These are phyloP conservation scores for Drosophila aldrichi DNA, from an alignment of 2,888 invertebrate species.

Conservation along the genomic window DNA sequence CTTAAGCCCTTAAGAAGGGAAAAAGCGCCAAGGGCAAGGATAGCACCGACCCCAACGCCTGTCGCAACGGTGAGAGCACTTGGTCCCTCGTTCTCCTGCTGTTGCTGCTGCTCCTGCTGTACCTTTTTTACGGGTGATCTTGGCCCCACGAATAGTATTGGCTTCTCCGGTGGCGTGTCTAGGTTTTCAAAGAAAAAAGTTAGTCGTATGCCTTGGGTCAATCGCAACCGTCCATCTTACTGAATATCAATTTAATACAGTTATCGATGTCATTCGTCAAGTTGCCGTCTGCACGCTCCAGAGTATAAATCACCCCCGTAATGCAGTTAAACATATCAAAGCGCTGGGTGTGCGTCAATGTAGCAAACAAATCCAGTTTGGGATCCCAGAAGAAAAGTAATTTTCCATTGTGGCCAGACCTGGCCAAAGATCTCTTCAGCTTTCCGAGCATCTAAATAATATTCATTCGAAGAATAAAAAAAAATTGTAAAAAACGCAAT, in stretches of 20 bases:
- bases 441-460: slow-evolving; percentile 61
- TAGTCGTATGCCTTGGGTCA: neutral
- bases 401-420: slow-evolving; percentile 24
- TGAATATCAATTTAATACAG: slow-evolving; percentile 32
- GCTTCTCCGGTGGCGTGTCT: slow-evolving; percentile 23
- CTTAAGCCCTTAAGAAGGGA: rapidly evolving
- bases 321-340: slow-evolving; percentile 59
- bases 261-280: slow-evolving; percentile 31
- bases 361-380: slow-evolving; percentile 63
- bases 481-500: neutral
- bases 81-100: too few species aligned
- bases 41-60: neutral
- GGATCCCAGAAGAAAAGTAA: slow-evolving; percentile 74
- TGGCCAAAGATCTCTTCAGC: slow-evolving; percentile 42
- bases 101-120: neutral
- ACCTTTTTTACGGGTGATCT: neutral
- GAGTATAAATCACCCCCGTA: slow-evolving; percentile 1
- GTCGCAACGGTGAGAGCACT: neutral
- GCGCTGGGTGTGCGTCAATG: slow-evolving; percentile 36
- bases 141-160: neutral
- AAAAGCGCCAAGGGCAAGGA: neutral
- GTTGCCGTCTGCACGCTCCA: slow-evolving; percentile 47
- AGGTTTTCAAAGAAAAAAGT: neutral
- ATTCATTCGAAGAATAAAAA: too few species aligned
- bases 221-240: slow-evolving; percentile 29